These are phyloP conservation scores for Rhodophaea formosa DNA, from an alignment of 2,888 invertebrate species.

Conservation along the genomic window DNA sequence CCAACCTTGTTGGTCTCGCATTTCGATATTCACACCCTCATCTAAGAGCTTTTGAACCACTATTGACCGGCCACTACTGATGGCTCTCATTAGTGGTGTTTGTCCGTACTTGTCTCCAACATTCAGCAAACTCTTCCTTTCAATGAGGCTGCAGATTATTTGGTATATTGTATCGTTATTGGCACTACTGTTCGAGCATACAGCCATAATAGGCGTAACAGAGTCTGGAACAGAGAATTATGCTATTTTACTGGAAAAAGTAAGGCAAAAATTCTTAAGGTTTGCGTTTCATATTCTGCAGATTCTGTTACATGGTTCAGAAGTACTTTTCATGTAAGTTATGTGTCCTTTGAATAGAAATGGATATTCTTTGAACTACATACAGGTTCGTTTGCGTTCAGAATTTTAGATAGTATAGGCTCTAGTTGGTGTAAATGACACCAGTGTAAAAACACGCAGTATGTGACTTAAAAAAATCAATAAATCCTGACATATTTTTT, in stretches of 20 bases:
- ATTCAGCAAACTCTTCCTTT: slow-evolving; percentile 77
- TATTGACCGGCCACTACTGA: slow-evolving; percentile 72
- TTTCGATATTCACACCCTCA: slow-evolving; percentile 76
- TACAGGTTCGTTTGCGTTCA: no score
- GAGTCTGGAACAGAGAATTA: slow-evolving; percentile 66
- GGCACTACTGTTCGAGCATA: slow-evolving; percentile 81
- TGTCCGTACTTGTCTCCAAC: slow-evolving; percentile 80
- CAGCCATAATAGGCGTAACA: slow-evolving; percentile 83
- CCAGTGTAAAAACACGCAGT: no score
- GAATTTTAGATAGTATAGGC: no score
- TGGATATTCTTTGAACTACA: no score
- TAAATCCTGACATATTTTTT: no score
- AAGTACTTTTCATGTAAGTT: no score
- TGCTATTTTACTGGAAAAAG: background rate
- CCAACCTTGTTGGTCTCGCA: slow-evolving; percentile 82
- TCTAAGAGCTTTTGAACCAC: slow-evolving; percentile 79
- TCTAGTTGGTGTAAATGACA: no score
- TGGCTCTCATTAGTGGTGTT: slow-evolving; percentile 84
- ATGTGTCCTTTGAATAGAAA: no score
- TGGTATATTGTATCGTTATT: slow-evolving; percentile 60
- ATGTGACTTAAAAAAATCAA: no score
- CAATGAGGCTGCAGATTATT: slow-evolving; percentile 74
- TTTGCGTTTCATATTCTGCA: no score
- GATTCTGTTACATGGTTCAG: no score
- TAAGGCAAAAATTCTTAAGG: background rate